Percentiles rank a stretch among this genome's conserved stretches.
phyloP scores from a whole-genome alignment of 2,797 vertebrate genomes.

The Harpagifer antarcticus region DNA sequence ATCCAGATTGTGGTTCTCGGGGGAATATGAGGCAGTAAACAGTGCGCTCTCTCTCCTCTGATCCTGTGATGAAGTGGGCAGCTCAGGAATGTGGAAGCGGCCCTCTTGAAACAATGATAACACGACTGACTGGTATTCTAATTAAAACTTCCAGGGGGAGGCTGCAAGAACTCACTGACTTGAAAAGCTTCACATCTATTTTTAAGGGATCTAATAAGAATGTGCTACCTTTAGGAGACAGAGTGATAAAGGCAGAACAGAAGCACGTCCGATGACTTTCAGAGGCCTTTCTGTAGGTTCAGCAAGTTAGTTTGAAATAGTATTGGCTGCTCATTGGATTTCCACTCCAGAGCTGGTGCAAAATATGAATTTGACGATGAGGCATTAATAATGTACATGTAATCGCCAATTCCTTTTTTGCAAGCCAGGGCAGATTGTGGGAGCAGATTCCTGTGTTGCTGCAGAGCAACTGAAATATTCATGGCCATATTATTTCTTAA shows the following conservation, averaged over 20 bases:
- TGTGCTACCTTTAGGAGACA: conserved; percentile 61
- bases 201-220: conserved; percentile 82
- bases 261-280: conserved; percentile 44
- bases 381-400: conserved; percentile 79
- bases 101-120: conserved; percentile 80
- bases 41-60: conserved; percentile 59
- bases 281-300: conserved; percentile 62
- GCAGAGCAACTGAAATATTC: conserved; percentile 84
- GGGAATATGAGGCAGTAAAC: conserved; percentile 35
- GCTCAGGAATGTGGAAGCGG: conserved; percentile 82
- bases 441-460: conserved; percentile 67
- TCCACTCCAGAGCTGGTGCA: conserved; percentile 42
- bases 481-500: conserved; percentile 85
- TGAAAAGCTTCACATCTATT: conserved; percentile 76
- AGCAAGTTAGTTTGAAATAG: conserved; percentile 66
- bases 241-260: conserved; percentile 61
- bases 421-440: conserved; percentile 59
- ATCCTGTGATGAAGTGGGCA: conserved; percentile 78
- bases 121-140: conserved; percentile 83
- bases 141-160: conserved; percentile 83
- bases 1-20: conserved; percentile 27
- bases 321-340: conserved; percentile 75
- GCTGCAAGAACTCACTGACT: conserved; percentile 74
- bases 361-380: conserved; percentile 79
- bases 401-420: conserved; percentile 68